Base-by-base conservation (phyloP, 2,797 vertebrate species). In the Halcyon badia region DNA sequence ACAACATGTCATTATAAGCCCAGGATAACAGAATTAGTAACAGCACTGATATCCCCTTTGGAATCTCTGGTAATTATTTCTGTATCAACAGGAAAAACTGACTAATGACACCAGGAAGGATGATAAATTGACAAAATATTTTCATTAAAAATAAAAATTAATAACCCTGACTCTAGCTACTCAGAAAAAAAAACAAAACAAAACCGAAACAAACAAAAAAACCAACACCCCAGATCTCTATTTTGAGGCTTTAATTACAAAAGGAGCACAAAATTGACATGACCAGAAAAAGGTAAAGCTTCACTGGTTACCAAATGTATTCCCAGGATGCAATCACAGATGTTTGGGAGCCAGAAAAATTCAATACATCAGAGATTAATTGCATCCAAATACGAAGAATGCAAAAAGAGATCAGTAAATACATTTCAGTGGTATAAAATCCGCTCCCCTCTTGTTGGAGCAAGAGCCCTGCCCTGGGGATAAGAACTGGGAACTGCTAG, bases 71-170 rank as follows among this genome's bases (percentile, higher is more conserved):
- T 65, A 61, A 93, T 87, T 81, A 84, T 83, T 73, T 85, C 89
- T 91, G 41, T 66, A 86, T 92, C 85, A 95, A 94, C 96, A 95
- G 87, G 94, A 96, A 96, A 87, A 94, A 86, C 72, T 73, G 86
- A 87, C 77, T 92, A 94, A 84, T 42, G 91, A 95, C 69, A 92
- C 51, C 83, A 89, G 94, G 89, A 94, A 96, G 73, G 85, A 94
- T 78, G 86, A 87, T 22, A 92, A 93, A 33, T 12, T 51, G 71
- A 46, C 76, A 87, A 92, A 96, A 88, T 91, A 93, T 91, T 95
- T 94, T 70, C 65, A 89, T 64, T 92, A 58, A 83, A 78, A 89
- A 93, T 81, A 93, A 81, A 92, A 94, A 83, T 33, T 1, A 75
- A 94, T 68, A 73, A 70, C 30, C 24, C 57, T 61, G 62, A 85